Evolutionary conservation across 2,113 vertebrate species (phyloP).

Genomic region (Numida meleagris): DNA sequence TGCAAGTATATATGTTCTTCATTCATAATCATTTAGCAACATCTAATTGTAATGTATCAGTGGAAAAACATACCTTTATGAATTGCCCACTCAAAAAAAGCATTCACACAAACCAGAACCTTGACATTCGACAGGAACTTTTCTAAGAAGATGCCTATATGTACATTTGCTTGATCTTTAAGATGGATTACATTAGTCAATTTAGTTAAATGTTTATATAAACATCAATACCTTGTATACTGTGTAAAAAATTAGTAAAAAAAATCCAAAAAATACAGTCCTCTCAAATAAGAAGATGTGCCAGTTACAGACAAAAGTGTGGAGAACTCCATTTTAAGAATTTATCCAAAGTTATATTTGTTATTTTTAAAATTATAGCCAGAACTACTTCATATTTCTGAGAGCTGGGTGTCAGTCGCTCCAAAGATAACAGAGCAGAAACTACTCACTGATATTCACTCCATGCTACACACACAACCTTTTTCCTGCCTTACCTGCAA

Average conservation of each 20-base stretch:
- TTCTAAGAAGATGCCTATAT: not conserved
- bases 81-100: not conserved
- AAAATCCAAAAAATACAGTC: not conserved
- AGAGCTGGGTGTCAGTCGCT: not conserved
- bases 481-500: not conserved
- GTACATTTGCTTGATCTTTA: not conserved
- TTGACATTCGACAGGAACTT: not conserved
- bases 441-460: not conserved
- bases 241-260: not conserved
- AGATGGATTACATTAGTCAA: not conserved
- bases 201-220: not conserved
- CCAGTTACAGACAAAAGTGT: not conserved
- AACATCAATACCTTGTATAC: not conserved
- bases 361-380: not conserved
- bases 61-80: not conserved
- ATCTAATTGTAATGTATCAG: not conserved
- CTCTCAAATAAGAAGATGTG: not conserved
- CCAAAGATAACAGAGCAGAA: not conserved
- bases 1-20: slow-evolving; percentile 11
- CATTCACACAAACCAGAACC: not conserved
- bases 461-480: not conserved
- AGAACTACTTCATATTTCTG: not conserved
- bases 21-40: slow-evolving; percentile 4
- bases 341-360: not conserved
- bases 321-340: not conserved